Evolutionary conservation across 2,888 invertebrate species (phyloP), one percentile per base, ranked within the genome.

Genomic region (Ceriagrion tenellum): DNA sequence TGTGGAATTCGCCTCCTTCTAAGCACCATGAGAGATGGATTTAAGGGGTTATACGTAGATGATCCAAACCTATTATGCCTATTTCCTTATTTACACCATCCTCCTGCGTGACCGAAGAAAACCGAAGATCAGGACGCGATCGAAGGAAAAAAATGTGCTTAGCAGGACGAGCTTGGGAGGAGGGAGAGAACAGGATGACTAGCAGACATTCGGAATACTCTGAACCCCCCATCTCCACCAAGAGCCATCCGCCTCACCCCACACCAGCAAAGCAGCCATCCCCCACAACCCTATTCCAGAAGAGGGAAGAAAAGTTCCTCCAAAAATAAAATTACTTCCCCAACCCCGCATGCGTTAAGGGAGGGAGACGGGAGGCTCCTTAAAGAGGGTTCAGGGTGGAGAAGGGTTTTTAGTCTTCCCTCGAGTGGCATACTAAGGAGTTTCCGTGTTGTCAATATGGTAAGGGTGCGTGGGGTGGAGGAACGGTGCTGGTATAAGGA

Each of bases 351-450:
- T 1, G 6, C n/a, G 69, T n/a, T 23, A 26, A n/a, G 69, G 69
- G 69, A n/a, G n/a, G 59, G 59, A 23, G 69, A n/a, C n/a, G n/a
- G 69, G 69, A 69, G 16, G 69, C n/a, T 69, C 13, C 59, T 59
- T 59, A 59, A 59, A 16, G 69, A 69, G 69, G 69, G 69, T 26
- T 26, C n/a, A n/a, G 69, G 6, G 69, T 1, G 59, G 18, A 20
- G 59, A 4, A 18, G 59, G 59, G 69, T 69, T 59, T 59, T 69
- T 69, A 69, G 69, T 26, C 69, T n/a, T 69, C 69, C 69, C 69
- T n/a, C n/a, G 69, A 69, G 69, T 69, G 69, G 69, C 69, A 69
- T 69, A 69, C 69, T n/a, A n/a, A 69, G 69, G 69, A 69, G 69
- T n/a, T 69, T n/a, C n/a, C 20, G 69, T 12, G 69, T 69, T 69